Base-by-base conservation (phyloP, 2,113 vertebrate genomes). In the Cyprinus carpio region DNA sequence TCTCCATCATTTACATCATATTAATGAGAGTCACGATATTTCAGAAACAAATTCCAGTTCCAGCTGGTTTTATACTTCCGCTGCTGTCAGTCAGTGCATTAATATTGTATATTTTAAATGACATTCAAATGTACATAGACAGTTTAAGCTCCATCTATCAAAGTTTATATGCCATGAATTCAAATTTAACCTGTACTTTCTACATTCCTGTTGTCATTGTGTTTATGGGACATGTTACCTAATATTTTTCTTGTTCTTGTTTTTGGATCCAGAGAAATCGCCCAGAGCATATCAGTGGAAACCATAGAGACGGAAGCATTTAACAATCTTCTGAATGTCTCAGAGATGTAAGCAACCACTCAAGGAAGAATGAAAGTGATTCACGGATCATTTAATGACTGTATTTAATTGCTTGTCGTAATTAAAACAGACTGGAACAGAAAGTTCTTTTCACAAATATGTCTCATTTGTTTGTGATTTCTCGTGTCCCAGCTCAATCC, bases 401-500 rank as follows among this genome's bases (percentile, higher is more conserved):
- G 29, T 40, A 29, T 16, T 79, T 25, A 25, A 79, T 79, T 31
- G 25, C 43, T 20, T 27, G 11, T 15, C 2, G 0, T 43, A 27
- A 43, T 46, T 60, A 40, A 6, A 25, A 43, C 18, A 25, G 23
- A 43, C 7, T 31, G 75, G n/a, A 64, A 80, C 58, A 64, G 8
- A 64, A 62, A 10, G 37, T 80, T 64, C 1, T 76, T 31, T 75
- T 20, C 18, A 15, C 11, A n/a, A 31, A 78, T n/a, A 37, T n/a
- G 8, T 34, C 34, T 40, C 27, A 34, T 40, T 2, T 64, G 18
- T 84, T 84, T 18, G 13, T 58, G 6, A 69, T 82, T 29, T 62
- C 5, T 76, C 34, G 58, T 75, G 60, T 92, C 90, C 69, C 93
- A 97, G 96, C 93, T 92, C 95, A 86, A 96, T 97, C 90, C 93